Evolutionary conservation across 2,888 invertebrate species (phyloP), one percentile per base, ranked within the genome.

Genomic region (Tromatobia lineatoria): DNA sequence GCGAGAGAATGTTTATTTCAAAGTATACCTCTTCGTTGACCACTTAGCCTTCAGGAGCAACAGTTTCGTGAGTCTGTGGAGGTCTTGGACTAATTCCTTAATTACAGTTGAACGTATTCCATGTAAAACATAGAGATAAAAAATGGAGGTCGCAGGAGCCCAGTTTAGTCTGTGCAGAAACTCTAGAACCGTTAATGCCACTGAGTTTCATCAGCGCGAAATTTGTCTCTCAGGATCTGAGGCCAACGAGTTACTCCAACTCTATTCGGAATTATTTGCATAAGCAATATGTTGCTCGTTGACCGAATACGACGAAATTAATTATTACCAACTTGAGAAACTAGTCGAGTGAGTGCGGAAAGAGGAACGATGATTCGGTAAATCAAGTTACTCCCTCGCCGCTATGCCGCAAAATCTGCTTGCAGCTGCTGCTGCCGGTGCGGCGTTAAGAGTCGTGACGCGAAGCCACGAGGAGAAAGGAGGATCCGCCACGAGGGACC

Each of bases 391-490:
- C 45, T 61, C 13, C 45, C 20, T 52, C 38, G 64, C 70, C 15
- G 3, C 34, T 25, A 23, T 50, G 25, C 64, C 50, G 70, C 50
- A 64, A 78, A 50, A 61, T 71, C 52, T 47, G 38, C 47, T 64
- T 38, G 69, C 34, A 69, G 50, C 52, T 52, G 57, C 42, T 42
- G 13, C 8, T 67, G 83, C 59, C 86, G 80, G 85, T 80, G 80
- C 71, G 64, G 42, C 75, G 77, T 80, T 76, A 83, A 86, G 90
- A 90, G 87, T 91, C 92, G 91, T 91, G 91, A 91, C 90, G 89
- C 83, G 83, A 70, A 71, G 74, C 80, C 88, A 87, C 80, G 64
- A 87, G 90, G 91, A 91, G 91, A 92, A 92, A 92, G 91, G 91
- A 92, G 90, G 88, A 91, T 74, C 29, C 50, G 74, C 88, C 89